These are phyloP conservation scores for Thumatha senex DNA, from an alignment of 2,888 invertebrate genomes.

Conservation along the genomic window DNA sequence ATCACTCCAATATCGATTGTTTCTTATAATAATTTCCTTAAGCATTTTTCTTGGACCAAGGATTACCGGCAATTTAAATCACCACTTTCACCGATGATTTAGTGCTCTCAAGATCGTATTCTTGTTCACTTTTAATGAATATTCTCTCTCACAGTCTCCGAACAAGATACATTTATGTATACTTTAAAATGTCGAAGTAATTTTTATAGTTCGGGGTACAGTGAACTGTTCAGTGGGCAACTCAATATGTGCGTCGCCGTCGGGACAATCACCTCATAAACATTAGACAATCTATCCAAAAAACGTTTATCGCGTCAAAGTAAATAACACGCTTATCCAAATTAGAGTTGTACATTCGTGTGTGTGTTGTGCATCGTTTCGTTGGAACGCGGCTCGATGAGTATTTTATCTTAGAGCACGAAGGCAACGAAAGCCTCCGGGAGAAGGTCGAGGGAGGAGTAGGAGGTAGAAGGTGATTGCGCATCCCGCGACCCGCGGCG, in stretches of 20 bases:
- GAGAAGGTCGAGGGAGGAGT: conserved; percentile 48
- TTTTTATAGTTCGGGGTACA: background rate
- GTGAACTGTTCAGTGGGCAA: conserved; percentile 11
- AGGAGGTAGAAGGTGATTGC: conserved; percentile 35
- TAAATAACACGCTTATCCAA: conserved; percentile 62
- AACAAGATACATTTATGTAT: conserved; percentile 4
- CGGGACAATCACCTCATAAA: conserved; percentile 26
- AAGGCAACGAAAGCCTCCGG: conserved; percentile 54
- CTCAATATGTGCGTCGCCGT: conserved; percentile 14
- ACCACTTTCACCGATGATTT: conserved; percentile 13
- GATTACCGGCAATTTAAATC: conserved; percentile 1
- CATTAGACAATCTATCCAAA: conserved; percentile 15
- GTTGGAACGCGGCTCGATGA: conserved; percentile 61
- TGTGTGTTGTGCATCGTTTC: conserved; percentile 42
- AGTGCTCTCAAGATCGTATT: background rate
- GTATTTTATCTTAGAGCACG: conserved; percentile 35
- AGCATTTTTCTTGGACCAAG: conserved; percentile 15
- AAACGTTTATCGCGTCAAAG: conserved; percentile 41
- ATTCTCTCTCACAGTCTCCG: background rate
- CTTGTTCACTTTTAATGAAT: background rate
- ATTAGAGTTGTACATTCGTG: conserved; percentile 47
- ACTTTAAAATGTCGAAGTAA: background rate
- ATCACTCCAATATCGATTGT: conserved; percentile 26
- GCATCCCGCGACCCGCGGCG: conserved; percentile 27
- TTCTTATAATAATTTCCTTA: conserved; percentile 20